Conservation (phyloP, 1,140 invertebrate genomes). For the Maconellicoccus hirsutus region DNA sequence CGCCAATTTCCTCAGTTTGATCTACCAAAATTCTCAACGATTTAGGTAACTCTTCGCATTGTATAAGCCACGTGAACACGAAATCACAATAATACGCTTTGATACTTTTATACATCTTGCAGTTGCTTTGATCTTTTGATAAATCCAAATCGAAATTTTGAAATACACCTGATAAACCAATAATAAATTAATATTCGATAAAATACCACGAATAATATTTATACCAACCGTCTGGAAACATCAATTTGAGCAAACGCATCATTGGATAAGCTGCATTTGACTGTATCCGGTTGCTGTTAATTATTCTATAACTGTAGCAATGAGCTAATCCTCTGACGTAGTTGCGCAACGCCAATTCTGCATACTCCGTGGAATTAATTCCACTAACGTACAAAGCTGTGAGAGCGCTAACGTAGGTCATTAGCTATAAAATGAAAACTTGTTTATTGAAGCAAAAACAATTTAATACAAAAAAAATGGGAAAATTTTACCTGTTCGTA, state of each 20-base stretch:
- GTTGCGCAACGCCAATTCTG: neutral
- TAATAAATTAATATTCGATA: neutral
- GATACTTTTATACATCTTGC: conserved; percentile 3
- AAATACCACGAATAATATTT: neutral
- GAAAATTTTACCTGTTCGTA: neutral
- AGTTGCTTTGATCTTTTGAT: neutral
- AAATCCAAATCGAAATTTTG: neutral
- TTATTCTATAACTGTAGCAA: conserved; percentile 13
- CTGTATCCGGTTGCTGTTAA: neutral
- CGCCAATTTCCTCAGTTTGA: neutral
- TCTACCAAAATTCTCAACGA: neutral
- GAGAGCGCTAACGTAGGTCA: neutral
- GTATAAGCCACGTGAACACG: neutral
- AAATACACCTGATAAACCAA: neutral
- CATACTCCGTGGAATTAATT: too few relatives aligned
- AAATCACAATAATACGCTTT: conserved; percentile 5
- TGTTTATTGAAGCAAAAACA: too few relatives aligned
- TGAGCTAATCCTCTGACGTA: neutral
- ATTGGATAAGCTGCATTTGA: conserved; percentile 5
- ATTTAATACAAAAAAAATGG: too few relatives aligned
- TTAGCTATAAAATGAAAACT: neutral
- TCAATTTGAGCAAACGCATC: conserved; percentile 7
- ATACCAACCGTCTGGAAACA: neutral
- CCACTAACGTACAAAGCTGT: conserved; percentile 1
- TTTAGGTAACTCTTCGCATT: conserved; percentile 6